Conservation (phyloP, 1,140 invertebrate genomes). For the Anoplophora glabripennis region DNA sequence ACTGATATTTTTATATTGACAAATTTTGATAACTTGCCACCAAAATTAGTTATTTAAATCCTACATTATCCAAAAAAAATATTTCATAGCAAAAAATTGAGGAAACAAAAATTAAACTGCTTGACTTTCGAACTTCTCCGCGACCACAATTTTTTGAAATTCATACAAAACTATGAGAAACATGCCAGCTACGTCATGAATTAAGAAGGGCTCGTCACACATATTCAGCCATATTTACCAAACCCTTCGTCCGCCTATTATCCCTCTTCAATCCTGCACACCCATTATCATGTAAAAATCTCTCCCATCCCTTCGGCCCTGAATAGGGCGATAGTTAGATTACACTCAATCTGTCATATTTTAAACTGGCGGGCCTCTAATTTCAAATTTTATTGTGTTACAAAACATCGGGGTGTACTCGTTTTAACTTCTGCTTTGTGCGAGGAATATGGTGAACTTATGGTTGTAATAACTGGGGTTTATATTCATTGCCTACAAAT, state of each 20-base stretch:
- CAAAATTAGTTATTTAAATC: too few species aligned
- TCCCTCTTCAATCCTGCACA: not conserved
- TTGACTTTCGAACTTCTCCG: too few species aligned
- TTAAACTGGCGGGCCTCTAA: slow-evolving; percentile 24
- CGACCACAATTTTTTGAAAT: too few species aligned
- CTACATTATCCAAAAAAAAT: too few species aligned
- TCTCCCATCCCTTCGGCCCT: not conserved
- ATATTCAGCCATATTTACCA: slow-evolving; percentile 7
- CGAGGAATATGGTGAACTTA: slow-evolving; percentile 21
- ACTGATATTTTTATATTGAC: too few species aligned
- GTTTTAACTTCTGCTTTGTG: slow-evolving; percentile 21
- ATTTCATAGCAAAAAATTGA: too few species aligned
- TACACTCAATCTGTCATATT: slow-evolving; percentile 24
- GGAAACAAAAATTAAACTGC: too few species aligned
- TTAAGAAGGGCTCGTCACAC: not conserved
- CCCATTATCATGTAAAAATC: slow-evolving; percentile 14
- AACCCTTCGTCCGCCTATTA: not conserved
- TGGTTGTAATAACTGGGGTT: slow-evolving; percentile 9
- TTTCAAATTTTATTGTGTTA: slow-evolving; percentile 30
- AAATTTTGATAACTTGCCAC: too few species aligned
- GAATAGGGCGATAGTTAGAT: slow-evolving; percentile 2
- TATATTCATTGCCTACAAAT: slow-evolving; percentile 18
- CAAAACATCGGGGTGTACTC: slow-evolving; percentile 25
- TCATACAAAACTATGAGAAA: too few species aligned
- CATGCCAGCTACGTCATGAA: too few species aligned